Base-by-base conservation (phyloP, 2,888 invertebrate species). In the Apodemia hepburni region DNA sequence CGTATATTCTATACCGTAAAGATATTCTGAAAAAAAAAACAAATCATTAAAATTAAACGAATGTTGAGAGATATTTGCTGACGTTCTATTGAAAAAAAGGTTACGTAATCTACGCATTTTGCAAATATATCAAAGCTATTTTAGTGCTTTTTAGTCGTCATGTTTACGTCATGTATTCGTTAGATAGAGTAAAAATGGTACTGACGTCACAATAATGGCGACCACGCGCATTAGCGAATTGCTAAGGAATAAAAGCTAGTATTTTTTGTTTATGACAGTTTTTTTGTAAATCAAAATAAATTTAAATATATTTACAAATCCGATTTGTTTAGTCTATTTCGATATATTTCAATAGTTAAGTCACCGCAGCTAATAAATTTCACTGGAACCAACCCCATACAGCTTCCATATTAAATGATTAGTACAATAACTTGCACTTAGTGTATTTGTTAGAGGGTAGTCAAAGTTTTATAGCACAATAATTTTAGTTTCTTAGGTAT, bases 381-480 rank as follows among this genome's bases (percentile, higher is more conserved):
- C 70, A 71, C 69, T 69, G 66, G 67, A 66, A 69, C 79, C 80
- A 79, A 77, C 79, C 82, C 82, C 80, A 70, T 70, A 69, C 64
- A 72, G 78, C 82, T 83, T 85, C 80, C 80, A 81, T 60, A 58
- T 62, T 73, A 73, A 73, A 78, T 75, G 75, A 74, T 83, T 83
- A 88, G 87, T 87, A 89, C 87, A 89, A 88, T 85, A 71, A 78
- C 75, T 77, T 73, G 81, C 82, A 82, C 76, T 71, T 82, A 82
- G 84, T 45, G 27, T 54, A 58, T 62, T 69, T 72, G 70, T 75
- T 77, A 77, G 77, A 22, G 29, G 68, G 65, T 81, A 81, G 77
- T 73, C 66, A 73, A 75, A 75, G 63, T 72, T 75, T 79, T 77
- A 29, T 29, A 61, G 61, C 54, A 60, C 29, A 57, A 49, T 62